These are phyloP conservation scores for Microtus oregoni DNA, from an alignment of 2,113 vertebrate species.

Conservation along the genomic window DNA sequence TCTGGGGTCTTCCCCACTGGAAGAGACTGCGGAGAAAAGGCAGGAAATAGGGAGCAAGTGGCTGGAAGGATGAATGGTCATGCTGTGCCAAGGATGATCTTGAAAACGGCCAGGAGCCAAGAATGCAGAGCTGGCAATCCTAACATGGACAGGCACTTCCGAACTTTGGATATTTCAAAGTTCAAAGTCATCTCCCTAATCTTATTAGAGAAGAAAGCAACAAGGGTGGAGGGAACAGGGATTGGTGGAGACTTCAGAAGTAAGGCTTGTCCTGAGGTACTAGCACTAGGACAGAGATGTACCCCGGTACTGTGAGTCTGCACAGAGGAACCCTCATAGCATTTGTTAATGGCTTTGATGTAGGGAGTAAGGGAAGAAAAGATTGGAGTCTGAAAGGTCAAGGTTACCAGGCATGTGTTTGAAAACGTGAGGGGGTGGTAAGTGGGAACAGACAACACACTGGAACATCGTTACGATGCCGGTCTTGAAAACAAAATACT, in stretches of 20 bases:
- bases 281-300: not conserved
- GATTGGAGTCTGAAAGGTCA: not conserved
- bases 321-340: not conserved
- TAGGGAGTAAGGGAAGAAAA: not conserved
- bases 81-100: not conserved
- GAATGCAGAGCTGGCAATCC: not conserved
- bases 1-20: not conserved
- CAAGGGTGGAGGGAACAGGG: too few relatives aligned
- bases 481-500: not conserved
- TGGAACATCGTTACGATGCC: not conserved
- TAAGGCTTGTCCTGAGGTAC: not conserved
- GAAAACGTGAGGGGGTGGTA: not conserved
- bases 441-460: not conserved
- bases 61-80: too few relatives aligned
- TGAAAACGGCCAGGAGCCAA: not conserved
- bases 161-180: not conserved
- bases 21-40: not conserved
- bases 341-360: not conserved
- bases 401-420: not conserved
- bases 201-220: not conserved
- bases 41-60: too few relatives aligned
- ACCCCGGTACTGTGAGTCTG: not conserved
- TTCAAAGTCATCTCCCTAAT: not conserved
- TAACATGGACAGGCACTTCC: not conserved
- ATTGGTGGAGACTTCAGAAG: not conserved